Base-by-base conservation (phyloP, 2,888 invertebrate species). In the Camponotus fellah region DNA sequence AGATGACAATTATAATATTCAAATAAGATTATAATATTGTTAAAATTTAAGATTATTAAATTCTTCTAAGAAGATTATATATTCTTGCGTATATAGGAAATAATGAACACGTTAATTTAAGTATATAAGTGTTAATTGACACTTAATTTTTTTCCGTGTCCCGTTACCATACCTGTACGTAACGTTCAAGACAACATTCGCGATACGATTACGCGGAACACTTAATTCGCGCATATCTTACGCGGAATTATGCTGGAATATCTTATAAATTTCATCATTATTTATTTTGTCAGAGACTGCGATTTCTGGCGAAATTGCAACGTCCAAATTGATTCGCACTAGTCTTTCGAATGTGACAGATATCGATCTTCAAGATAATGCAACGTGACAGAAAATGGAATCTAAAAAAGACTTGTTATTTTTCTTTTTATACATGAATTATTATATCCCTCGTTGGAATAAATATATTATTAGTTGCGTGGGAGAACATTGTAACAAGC, bases 101-200 rank as follows among this genome's bases (percentile, higher is more conserved):
- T n/a, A n/a, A n/a, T n/a, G n/a, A n/a, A n/a, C n/a, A n/a, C n/a
- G n/a, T n/a, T n/a, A n/a, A n/a, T n/a, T n/a, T n/a, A n/a, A n/a
- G n/a, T n/a, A n/a, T n/a, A n/a, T n/a, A n/a, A n/a, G n/a, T n/a
- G n/a, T n/a, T n/a, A n/a, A n/a, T n/a, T n/a, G n/a, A n/a, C n/a
- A n/a, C n/a, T n/a, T n/a, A n/a, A n/a, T n/a, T n/a, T n/a, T n/a
- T n/a, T n/a, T n/a, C n/a, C n/a, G n/a, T n/a, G n/a, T n/a, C 32
- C 12, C 21, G 9, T n/a, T n/a, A n/a, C 32, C 37, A 10, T 49
- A 53, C 72, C n/a, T 71, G 43, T 40, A n/a, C 40, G 26, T 37
- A 76, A 56, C 77, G 14, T 21, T 69, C 56, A 6, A 37, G 34
- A n/a, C 62, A 49, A 64, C 34, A 49, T 37, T 32, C 68, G 17